These are phyloP conservation scores for Corythornis cristatus DNA, from an alignment of 2,113 vertebrate species.

Conservation along the genomic window DNA sequence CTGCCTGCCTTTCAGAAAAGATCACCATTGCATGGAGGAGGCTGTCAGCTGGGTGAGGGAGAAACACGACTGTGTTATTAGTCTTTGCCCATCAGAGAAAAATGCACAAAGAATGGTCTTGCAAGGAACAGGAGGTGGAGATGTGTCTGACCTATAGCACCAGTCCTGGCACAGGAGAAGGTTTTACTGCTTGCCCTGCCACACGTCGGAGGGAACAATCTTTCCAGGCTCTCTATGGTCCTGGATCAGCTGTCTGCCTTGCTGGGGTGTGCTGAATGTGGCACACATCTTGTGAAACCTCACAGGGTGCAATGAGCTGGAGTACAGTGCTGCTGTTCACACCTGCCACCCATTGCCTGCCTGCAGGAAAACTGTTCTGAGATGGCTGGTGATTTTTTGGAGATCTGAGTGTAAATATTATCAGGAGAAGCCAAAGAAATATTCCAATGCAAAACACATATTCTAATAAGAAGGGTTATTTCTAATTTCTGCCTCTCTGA, in stretches of 20 bases:
- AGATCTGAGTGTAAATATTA: not conserved
- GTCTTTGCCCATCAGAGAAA: not conserved
- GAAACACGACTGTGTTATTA: not conserved
- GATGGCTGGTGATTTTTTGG: not conserved
- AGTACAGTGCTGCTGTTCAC: rapidly evolving
- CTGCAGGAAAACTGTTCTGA: not conserved
- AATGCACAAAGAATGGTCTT: not conserved
- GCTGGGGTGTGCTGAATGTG: not conserved
- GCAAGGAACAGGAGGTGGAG: not conserved
- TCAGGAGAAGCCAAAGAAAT: not conserved
- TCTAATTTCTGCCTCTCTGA: not conserved
- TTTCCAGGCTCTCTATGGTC: not conserved
- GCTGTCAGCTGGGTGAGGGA: not conserved
- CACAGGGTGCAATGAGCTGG: not conserved
- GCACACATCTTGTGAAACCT: not conserved
- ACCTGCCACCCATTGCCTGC: not conserved
- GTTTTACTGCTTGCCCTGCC: not conserved
- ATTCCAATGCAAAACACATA: not conserved
- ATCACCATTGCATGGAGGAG: rapidly evolving
- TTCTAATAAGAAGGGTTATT: not conserved
- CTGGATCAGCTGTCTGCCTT: not conserved
- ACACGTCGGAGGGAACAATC: not conserved
- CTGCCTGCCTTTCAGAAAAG: not conserved
- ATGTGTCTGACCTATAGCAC: not conserved
- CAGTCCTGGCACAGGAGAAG: rapidly evolving